Conservation (phyloP, 30 jellyfish, hydroid and myxozoan species). For the Phacellophora camtschatica region DNA sequence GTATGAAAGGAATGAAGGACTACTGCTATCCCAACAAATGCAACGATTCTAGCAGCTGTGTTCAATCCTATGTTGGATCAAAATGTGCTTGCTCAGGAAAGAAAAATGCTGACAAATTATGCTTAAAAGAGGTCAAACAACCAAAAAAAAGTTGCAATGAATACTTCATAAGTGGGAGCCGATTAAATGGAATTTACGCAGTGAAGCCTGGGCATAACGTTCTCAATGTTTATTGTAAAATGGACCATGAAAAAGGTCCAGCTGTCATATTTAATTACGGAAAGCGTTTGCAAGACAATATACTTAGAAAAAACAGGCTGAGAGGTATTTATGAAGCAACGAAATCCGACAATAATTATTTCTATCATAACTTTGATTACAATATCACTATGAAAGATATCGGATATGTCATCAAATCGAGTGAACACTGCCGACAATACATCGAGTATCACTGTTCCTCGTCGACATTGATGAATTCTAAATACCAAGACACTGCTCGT, state of each 20-base stretch:
- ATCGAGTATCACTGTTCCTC: slow-evolving; percentile 68
- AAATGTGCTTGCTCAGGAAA: slow-evolving; percentile 76
- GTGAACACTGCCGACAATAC: slow-evolving; percentile 79
- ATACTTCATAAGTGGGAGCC: slow-evolving; percentile 54
- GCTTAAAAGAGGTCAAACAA: slow-evolving; percentile 25
- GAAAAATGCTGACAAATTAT: slow-evolving; percentile 50
- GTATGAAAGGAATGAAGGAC: slow-evolving; percentile 62
- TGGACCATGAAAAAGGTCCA: slow-evolving; percentile 65
- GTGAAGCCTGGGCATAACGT: slow-evolving; percentile 57
- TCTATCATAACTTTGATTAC: slow-evolving; percentile 58
- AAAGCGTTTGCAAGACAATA: too few relatives aligned
- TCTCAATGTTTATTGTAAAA: slow-evolving; percentile 73
- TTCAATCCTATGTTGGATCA: slow-evolving; percentile 51
- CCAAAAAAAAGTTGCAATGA: slow-evolving; percentile 63
- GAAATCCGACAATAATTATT: slow-evolving; percentile 9
- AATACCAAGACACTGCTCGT: slow-evolving; percentile 40
- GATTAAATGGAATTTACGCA: slow-evolving; percentile 47
- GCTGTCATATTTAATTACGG: slow-evolving; percentile 44
- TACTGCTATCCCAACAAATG: slow-evolving; percentile 89
- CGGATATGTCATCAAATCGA: slow-evolving; percentile 22
- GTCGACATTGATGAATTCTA: slow-evolving; percentile 77
- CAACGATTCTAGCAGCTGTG: slow-evolving; percentile 69
- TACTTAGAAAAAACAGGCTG: too few relatives aligned
- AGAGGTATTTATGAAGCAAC: slow-evolving; percentile 34
- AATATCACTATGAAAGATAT: slow-evolving; percentile 5